Base-by-base conservation (phyloP, 2,888 invertebrate species). In the Sisyra nigra region DNA sequence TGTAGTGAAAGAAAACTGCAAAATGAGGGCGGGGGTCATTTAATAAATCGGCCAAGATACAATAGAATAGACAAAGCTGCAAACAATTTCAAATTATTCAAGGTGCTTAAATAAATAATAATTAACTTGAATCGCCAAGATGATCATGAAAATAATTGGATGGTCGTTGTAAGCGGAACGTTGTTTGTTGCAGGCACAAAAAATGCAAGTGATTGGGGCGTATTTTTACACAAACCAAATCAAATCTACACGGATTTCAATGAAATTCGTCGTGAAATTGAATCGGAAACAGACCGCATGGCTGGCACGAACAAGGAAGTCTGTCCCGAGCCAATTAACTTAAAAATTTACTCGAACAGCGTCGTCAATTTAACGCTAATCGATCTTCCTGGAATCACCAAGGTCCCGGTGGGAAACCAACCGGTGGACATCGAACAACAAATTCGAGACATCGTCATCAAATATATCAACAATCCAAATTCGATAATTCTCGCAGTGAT, bases 401-500 rank as follows among this genome's bases (percentile, higher is more conserved):
- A 97, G 71, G 74, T 98, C 31, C 94, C 98, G 11, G 92, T 99
- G 42, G 98, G 97, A 40, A 98, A 98, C 62, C 98, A 98, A 59
- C 98, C 98, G 0, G 84, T 86, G 54, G 96, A 99, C 61, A 99
- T 99, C 52, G 98, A 98, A 62, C 67, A 69, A 42, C 94, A 96
- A 69, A 94, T 98, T 50, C 75, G 80, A 48, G 81, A 88, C 46
- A 71, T 99, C 54, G 81, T 97, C 19, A 59, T 87, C 36, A 82
- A 86, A 52, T 88, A 92, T 58, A 93, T 94, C 53, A 74, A 80
- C 47, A 98, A 97, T 66, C 96, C 96, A 0, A 98, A 98, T 67
- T 93, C 92, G 2, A 94, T 99, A 47, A 96, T 98, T 50, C 68
- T 98, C 57, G 94, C 97, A 6, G 93, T 99, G 30, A 91, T 94